phyloP scores from a whole-genome alignment of 2,888 invertebrate genomes.

The Monoplex corrugatus region DNA sequence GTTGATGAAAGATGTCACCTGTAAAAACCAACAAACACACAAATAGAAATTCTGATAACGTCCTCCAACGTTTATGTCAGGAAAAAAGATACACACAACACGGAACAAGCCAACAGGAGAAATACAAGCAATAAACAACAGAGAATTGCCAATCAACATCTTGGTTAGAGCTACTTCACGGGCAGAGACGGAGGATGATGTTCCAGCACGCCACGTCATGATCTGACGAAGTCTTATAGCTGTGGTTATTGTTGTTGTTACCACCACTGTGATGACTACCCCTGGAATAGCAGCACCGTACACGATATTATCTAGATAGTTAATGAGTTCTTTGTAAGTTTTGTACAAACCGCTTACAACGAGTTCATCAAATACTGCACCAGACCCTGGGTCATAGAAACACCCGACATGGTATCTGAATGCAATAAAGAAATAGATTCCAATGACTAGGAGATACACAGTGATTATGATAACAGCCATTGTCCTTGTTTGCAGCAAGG shows the following conservation, averaged over 20 bases:
- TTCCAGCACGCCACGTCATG: background rate
- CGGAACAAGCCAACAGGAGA: background rate
- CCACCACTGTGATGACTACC: background rate
- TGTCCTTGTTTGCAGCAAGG: background rate
- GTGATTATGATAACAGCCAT: background rate
- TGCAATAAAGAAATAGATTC: background rate
- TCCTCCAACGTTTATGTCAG: background rate
- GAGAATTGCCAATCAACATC: conserved; percentile 25
- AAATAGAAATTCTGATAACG: background rate
- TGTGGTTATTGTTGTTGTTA: background rate
- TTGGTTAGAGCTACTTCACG: conserved; percentile 27
- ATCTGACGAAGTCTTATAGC: background rate
- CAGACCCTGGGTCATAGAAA: background rate
- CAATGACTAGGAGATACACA: background rate
- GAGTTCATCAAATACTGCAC: too few species aligned
- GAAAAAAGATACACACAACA: background rate
- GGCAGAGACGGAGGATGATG: conserved; percentile 7
- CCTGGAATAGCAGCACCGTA: background rate
- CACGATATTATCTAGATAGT: conserved; percentile 6
- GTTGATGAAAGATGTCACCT: background rate
- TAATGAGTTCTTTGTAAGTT: background rate
- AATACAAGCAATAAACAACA: background rate
- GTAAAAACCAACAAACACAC: background rate
- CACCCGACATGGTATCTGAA: background rate
- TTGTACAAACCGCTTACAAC: background rate